These are phyloP conservation scores for Acropora yongei DNA, from an alignment of 64 coral and sea anemone species.

Conservation along the genomic window DNA sequence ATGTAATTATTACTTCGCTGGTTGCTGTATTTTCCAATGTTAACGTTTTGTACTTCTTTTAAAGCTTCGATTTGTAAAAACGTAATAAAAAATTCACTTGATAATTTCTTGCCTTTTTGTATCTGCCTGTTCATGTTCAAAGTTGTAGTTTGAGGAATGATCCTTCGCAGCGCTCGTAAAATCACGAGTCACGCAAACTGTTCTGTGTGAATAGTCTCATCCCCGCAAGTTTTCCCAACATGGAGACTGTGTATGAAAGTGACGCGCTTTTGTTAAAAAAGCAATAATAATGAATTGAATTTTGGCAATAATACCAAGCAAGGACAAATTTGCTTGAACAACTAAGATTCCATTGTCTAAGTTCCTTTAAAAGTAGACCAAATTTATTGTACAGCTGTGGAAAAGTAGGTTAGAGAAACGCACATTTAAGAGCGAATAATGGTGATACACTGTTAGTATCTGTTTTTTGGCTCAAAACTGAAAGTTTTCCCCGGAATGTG, in stretches of 20 bases:
- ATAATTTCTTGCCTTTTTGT: neutral
- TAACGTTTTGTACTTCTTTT: neutral
- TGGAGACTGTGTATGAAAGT: no score
- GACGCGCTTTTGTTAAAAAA: no score
- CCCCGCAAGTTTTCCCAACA: neutral
- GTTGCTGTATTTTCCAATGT: slow-evolving; percentile 5
- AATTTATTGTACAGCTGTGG: slow-evolving; percentile 21
- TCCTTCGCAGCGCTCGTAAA: no score
- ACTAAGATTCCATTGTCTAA: no score
- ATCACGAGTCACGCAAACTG: no score
- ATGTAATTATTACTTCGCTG: neutral
- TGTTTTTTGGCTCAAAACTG: neutral
- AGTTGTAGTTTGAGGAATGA: neutral
- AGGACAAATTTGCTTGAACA: no score
- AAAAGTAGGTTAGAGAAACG: neutral
- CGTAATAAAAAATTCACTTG: neutral
- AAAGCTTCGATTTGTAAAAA: neutral
- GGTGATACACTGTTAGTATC: neutral
- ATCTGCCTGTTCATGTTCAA: neutral
- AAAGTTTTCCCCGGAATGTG: neutral
- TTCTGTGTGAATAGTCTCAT: neutral
- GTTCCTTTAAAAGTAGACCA: neutral
- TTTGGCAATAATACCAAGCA: no score
- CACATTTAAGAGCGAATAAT: neutral
- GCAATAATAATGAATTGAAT: no score